Percentiles rank a stretch among this genome's conserved stretches.
Conservation (phyloP, 2,113 vertebrate species). For the Periophthalmodon schlosseri region DNA sequence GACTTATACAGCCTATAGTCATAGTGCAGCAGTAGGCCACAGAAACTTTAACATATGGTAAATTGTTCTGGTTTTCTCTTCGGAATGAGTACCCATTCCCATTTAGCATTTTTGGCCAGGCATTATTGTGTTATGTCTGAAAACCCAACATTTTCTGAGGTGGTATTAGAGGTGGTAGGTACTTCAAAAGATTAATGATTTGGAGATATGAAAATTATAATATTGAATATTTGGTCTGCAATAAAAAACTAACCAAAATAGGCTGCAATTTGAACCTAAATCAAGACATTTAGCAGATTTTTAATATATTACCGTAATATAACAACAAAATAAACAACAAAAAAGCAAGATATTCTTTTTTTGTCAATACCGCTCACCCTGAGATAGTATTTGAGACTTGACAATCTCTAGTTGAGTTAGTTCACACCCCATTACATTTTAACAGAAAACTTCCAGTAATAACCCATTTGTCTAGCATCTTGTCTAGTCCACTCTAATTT, state of each 20-base stretch:
- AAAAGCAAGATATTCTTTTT: too few relatives aligned
- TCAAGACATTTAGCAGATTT: too few relatives aligned
- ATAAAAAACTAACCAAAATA: neutral
- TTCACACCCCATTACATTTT: neutral
- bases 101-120: neutral
- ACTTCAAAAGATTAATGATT: neutral
- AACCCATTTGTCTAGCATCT: neutral
- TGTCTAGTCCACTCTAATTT: conserved; percentile 12
- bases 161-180: neutral
- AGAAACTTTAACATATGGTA: neutral
- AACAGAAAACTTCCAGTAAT: neutral
- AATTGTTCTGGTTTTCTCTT: neutral
- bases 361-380: too few relatives aligned
- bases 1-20: too few relatives aligned
- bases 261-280: neutral
- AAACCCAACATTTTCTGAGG: neutral
- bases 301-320: too few relatives aligned
- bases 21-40: neutral
- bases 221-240: neutral
- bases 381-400: too few relatives aligned
- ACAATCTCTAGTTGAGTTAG: too few relatives aligned
- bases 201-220: neutral
- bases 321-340: too few relatives aligned
- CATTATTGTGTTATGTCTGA: neutral
- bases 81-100: neutral